Evolutionary conservation across 2,888 invertebrate genomes (phyloP).

Genomic region (Ichneumoninae sp.): DNA sequence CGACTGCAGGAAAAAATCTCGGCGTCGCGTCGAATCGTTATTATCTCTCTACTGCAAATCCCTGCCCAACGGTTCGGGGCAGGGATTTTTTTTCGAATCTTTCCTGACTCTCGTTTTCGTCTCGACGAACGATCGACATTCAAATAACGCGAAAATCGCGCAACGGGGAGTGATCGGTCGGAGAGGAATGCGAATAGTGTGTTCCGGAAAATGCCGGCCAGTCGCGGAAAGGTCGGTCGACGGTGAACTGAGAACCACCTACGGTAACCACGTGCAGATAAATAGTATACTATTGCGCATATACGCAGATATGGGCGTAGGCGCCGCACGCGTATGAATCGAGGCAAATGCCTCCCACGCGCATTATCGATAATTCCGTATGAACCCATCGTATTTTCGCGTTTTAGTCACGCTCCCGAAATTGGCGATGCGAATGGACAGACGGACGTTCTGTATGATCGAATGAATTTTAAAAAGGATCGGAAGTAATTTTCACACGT

Average conservation of each 20-base stretch:
- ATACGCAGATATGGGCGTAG: not conserved
- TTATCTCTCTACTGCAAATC: not conserved
- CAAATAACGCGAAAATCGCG: constrained; percentile 14
- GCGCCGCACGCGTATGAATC: constrained; percentile 9
- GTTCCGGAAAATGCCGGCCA: not conserved
- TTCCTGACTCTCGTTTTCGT: not conserved
- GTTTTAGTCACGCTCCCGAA: not conserved
- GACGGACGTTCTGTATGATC: not conserved
- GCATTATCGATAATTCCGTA: not conserved
- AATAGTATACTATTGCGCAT: not conserved
- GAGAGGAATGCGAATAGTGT: not conserved
- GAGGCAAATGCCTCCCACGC: not conserved
- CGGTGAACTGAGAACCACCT: not conserved
- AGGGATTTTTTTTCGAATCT: not conserved
- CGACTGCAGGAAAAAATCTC: not conserved
- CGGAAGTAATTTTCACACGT: no score
- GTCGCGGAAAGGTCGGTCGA: constrained; percentile 3
- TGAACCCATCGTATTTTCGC: not conserved
- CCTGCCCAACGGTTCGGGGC: not conserved
- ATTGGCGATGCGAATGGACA: not conserved
- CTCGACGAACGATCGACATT: constrained; percentile 20
- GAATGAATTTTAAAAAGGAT: no score
- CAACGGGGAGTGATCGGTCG: not conserved
- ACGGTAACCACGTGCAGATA: not conserved
- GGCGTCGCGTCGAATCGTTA: no score